Percentiles rank a stretch among this genome's conserved stretches.
These are phyloP conservation scores for Athene noctua DNA, from an alignment of 2,113 vertebrate genomes.

Conservation along the genomic window DNA sequence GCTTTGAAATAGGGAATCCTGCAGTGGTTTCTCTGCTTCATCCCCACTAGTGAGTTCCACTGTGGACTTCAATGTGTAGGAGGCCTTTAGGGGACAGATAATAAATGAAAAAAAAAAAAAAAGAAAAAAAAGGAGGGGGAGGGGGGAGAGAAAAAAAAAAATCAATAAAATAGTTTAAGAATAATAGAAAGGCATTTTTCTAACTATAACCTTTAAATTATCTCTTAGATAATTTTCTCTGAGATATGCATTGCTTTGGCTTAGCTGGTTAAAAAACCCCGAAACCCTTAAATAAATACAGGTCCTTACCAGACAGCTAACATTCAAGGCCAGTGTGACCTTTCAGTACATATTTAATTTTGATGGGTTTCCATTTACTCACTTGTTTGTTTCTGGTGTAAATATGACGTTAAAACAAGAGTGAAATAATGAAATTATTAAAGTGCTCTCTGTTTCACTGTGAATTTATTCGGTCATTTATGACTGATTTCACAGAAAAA, in stretches of 20 bases:
- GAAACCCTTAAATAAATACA: background rate
- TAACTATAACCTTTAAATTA: constrained; percentile 41
- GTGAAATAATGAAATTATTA: background rate
- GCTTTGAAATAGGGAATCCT: constrained; percentile 81
- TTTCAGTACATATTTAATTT: constrained; percentile 20
- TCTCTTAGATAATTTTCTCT: constrained; percentile 52
- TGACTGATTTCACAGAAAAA: background rate
- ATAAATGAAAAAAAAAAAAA: constrained; percentile 17
- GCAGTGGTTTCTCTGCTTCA: constrained; percentile 74
- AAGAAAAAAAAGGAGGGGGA: background rate
- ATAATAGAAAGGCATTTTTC: constrained; percentile 26
- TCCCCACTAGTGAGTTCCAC: constrained; percentile 60
- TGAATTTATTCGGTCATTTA: background rate
- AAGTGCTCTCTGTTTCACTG: background rate
- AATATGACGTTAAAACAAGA: background rate
- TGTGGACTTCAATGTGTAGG: constrained; percentile 65
- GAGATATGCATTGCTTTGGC: background rate
- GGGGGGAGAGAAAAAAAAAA: background rate
- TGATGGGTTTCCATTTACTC: background rate
- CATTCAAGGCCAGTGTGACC: constrained; percentile 14
- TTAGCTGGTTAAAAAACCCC: background rate
- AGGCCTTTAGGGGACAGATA: constrained; percentile 68
- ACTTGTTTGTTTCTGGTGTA: background rate
- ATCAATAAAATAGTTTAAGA: constrained; percentile 42
- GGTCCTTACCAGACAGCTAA: background rate